Percentiles rank a stretch among this genome's conserved stretches.
These are phyloP conservation scores for Micrasema minimum DNA, from an alignment of 1,140 invertebrate species.

Conservation along the genomic window DNA sequence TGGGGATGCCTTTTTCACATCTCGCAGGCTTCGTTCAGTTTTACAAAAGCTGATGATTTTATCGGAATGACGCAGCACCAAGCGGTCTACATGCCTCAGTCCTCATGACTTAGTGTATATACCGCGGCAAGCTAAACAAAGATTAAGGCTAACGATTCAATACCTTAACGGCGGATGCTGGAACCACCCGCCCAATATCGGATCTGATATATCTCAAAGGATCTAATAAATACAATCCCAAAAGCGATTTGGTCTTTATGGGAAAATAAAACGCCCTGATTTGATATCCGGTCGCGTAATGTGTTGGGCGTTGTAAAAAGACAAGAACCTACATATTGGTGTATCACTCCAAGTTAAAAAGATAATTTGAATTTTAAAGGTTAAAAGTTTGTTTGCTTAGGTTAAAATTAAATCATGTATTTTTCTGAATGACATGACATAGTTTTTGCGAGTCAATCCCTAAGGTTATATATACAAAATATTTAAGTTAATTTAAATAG, in stretches of 20 bases:
- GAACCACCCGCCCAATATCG: conserved; percentile 10
- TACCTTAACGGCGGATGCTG: conserved; percentile 2
- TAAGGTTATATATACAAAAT: too few species aligned
- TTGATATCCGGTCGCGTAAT: conserved; percentile 23
- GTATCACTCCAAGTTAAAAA: too few species aligned
- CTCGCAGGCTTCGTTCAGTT: too few species aligned
- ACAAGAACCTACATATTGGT: too few species aligned
- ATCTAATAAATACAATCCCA: conserved; percentile 31
- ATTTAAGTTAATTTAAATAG: too few species aligned
- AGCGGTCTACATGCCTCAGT: too few species aligned
- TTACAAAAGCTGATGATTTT: conserved; percentile 24
- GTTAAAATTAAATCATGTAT: too few species aligned
- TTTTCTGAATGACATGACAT: too few species aligned
- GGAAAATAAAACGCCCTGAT: conserved; percentile 26
- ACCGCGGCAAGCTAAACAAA: conserved; percentile 30
- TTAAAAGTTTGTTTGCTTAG: too few species aligned
- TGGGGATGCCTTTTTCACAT: too few species aligned
- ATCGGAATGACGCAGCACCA: conserved; percentile 25
- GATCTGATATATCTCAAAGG: conserved; percentile 15
- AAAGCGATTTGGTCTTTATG: conserved; percentile 31
- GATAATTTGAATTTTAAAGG: too few species aligned
- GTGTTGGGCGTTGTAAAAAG: conserved; percentile 11
- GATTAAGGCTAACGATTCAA: conserved; percentile 31
- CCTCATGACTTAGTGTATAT: conserved; percentile 5
- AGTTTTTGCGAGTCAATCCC: too few species aligned